Evolutionary conservation across 1,140 invertebrate species (phyloP), one percentile per base, ranked within the genome.

Genomic region (Papilio glaucus): DNA sequence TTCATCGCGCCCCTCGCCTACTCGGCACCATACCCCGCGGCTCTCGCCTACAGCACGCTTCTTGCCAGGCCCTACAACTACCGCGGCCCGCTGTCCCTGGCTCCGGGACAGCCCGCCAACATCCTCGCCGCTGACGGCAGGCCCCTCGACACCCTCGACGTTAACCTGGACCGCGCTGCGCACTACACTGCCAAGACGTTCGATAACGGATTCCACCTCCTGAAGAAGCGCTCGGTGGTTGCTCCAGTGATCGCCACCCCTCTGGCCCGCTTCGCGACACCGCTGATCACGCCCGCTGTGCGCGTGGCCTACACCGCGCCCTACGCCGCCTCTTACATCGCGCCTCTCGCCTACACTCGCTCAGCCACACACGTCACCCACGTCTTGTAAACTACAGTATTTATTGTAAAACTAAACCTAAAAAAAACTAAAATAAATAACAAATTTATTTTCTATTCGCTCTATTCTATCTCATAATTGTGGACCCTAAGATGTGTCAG

Each of bases 141-240:
- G 77, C 83, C 6, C n/a, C n/a, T n/a, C n/a, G n/a, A n/a, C n/a
- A n/a, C n/a, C n/a, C n/a, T n/a, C n/a, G n/a, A n/a, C n/a, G 91
- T 93, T 8, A 89, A 92, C 80, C 78, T 92, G 62, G 93, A 94
- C 74, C 78, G 89, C 68, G 81, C 93, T 57, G 91, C 92, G 53
- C 86, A 91, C 80, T 83, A 82, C 71, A 84, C 84, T 45, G 84
- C 87, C 37, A 91, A 88, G 76, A 82, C 85, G 7, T 68, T 91
- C 12, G 15, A 49, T 18, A 74, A 79, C 24, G 82, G 77, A 53
- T 24, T 77, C 49, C 81, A 85, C 45, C 13, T 79, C 0, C 45
- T 85, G 41, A 82, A 85, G 76, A 85, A 83, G 76, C 87, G 67
- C 24, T 90, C 79, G 0, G 77, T 72, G 69, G 26, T 72, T 21